Percentiles rank a stretch among this genome's conserved stretches.
These are phyloP conservation scores for Cassiopea xamachana DNA, from an alignment of 30 jellyfish, hydroid and myxozoan genomes.

Conservation along the genomic window DNA sequence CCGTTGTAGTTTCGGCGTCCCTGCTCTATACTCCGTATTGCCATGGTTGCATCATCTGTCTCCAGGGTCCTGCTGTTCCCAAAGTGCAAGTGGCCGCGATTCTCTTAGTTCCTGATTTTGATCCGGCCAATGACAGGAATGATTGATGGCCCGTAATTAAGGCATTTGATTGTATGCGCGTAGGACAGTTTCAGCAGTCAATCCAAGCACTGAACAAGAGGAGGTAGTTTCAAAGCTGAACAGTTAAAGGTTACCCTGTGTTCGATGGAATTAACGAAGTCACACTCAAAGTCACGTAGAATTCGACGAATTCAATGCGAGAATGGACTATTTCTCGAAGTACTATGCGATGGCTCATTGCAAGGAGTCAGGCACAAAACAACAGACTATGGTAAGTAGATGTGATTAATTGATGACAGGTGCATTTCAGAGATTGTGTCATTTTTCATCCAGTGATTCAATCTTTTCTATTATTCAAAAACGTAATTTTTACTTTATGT, in stretches of 20 bases:
- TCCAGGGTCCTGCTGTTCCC: not conserved
- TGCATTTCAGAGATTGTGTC: not conserved
- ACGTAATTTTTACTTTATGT: no score
- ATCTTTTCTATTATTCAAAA: no score
- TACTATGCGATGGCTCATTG: slow-evolving; percentile 68
- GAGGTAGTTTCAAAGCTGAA: no score
- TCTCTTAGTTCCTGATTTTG: not conserved
- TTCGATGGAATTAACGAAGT: slow-evolving; percentile 20
- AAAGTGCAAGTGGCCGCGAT: not conserved
- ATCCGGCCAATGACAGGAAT: not conserved
- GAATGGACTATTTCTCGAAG: slow-evolving; percentile 61
- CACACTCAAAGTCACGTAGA: slow-evolving; percentile 56
- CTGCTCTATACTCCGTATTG: no score
- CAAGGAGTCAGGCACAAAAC: slow-evolving; percentile 38
- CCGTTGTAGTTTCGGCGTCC: no score
- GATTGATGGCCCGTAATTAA: not conserved
- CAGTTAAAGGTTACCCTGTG: not conserved
- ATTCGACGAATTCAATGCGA: slow-evolving; percentile 59
- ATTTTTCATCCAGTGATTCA: not conserved
- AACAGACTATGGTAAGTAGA: slow-evolving; percentile 49
- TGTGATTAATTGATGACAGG: not conserved
- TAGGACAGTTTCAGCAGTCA: no score
- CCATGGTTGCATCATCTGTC: not conserved
- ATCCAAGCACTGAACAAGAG: no score
- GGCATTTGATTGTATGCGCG: not conserved